Conservation (phyloP, 2,888 invertebrate genomes). For the Teinopalpus imperialis region DNA sequence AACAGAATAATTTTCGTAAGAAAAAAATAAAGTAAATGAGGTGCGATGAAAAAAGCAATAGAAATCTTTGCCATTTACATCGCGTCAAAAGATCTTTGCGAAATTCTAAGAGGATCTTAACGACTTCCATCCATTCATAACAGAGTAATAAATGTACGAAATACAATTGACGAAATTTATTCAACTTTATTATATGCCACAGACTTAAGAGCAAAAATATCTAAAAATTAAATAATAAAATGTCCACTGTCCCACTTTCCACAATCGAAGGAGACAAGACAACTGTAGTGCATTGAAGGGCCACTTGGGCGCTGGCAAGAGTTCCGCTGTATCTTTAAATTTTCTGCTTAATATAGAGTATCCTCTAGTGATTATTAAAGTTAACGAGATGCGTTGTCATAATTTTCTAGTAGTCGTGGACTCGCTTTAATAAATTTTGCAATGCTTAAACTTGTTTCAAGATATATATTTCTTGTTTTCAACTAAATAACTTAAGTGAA, state of each 20-base stretch:
- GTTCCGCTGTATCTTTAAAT: conserved; percentile 75
- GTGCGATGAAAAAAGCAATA: too few relatives aligned
- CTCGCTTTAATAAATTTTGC: conserved; percentile 3
- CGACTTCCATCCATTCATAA: conserved; percentile 20
- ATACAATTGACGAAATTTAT: conserved; percentile 23
- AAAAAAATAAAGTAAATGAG: too few relatives aligned
- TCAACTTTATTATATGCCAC: conserved; percentile 19
- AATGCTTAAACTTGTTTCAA: conserved; percentile 7
- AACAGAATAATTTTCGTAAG: too few relatives aligned
- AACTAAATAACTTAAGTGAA: too few relatives aligned
- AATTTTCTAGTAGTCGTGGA: conserved; percentile 2
- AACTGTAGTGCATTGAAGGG: conserved; percentile 44
- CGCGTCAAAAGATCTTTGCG: conserved; percentile 10
- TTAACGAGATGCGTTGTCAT: conserved; percentile 51
- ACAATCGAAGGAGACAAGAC: conserved; percentile 37
- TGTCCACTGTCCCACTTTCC: conserved; percentile 41
- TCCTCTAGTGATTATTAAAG: conserved; percentile 68
- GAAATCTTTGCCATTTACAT: conserved; percentile 10
- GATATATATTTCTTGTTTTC: too few relatives aligned
- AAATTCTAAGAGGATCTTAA: conserved; percentile 21
- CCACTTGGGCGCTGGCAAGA: conserved; percentile 71
- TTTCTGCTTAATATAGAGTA: conserved; percentile 64
- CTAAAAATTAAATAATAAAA: conserved; percentile 52
- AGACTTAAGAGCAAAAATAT: conserved; percentile 29
- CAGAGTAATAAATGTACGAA: conserved; percentile 14